Evolutionary conservation across 2,888 invertebrate species (phyloP).

Genomic region (Drosophila paramelanica): DNA sequence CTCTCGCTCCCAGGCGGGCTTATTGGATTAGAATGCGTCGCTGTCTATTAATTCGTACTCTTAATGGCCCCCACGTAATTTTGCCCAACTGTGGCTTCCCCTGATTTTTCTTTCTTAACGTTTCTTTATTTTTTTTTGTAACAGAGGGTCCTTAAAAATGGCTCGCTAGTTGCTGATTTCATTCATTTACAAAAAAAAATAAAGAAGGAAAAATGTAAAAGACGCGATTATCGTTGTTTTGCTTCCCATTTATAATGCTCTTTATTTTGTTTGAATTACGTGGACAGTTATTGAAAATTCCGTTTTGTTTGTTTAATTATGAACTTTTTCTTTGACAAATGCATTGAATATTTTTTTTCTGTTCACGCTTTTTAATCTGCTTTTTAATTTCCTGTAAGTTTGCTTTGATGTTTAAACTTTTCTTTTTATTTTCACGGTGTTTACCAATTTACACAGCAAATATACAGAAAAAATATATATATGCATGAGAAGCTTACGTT

Average conservation of each 20-base stretch:
- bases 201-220: conserved; percentile 29
- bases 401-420: conserved; percentile 74
- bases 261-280: conserved; percentile 22
- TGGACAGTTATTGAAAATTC: conserved; percentile 75
- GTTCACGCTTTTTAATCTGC: conserved; percentile 67
- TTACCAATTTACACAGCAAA: conserved; percentile 55
- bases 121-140: conserved; percentile 2
- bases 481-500: conserved; percentile 43
- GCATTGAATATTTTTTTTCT: conserved; percentile 37
- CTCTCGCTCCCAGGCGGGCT: conserved; percentile 41
- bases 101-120: too few species aligned
- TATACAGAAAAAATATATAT: conserved; percentile 3
- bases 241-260: conserved; percentile 43
- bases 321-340: conserved; percentile 75
- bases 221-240: conserved; percentile 68
- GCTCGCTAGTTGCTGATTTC: neutral
- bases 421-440: conserved; percentile 55
- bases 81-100: conserved; percentile 41
- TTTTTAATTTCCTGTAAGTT: conserved; percentile 72
- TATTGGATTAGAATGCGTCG: conserved; percentile 68
- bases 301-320: conserved; percentile 79
- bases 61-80: conserved; percentile 44
- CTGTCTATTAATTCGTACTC: conserved; percentile 57
- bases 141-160: conserved; percentile 1
- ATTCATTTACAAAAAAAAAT: conserved; percentile 3